Percentiles rank a stretch among this genome's conserved stretches.
Conservation (phyloP, 2,888 invertebrate genomes). For the Nymphalis c-album region DNA sequence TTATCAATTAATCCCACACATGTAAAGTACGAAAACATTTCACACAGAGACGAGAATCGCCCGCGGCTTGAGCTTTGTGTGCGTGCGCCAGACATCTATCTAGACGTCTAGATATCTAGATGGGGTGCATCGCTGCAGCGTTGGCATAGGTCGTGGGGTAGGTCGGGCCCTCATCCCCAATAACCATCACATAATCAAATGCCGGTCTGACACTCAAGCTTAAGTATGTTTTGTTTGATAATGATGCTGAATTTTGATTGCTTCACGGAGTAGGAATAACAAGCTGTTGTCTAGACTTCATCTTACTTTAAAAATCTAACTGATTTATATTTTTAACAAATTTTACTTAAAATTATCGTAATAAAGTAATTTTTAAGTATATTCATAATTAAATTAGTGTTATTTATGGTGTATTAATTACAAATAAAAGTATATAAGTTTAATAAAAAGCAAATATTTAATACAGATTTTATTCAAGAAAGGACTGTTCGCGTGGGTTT, state of each 20-base stretch:
- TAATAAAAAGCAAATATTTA: neutral
- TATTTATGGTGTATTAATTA: neutral
- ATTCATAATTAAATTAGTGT: no score
- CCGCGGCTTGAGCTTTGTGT: conserved; percentile 25
- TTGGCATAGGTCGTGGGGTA: conserved; percentile 75
- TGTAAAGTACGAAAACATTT: conserved; percentile 13
- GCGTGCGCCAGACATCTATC: conserved; percentile 55
- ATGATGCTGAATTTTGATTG: conserved; percentile 28
- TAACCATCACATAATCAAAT: conserved; percentile 64
- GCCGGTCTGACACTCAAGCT: conserved; percentile 43
- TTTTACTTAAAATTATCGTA: no score
- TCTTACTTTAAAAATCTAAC: neutral
- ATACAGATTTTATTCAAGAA: neutral
- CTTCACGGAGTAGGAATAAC: conserved; percentile 14
- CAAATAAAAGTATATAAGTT: neutral
- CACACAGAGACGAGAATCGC: conserved; percentile 21
- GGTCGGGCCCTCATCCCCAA: conserved; percentile 50
- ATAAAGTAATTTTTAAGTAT: no score
- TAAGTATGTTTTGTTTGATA: conserved; percentile 35
- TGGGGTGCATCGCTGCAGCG: conserved; percentile 71
- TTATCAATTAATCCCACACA: conserved; percentile 32
- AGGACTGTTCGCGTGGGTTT: neutral
- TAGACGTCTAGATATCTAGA: conserved; percentile 59
- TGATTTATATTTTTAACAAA: neutral
- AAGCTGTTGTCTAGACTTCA: neutral